Evolutionary conservation across 2,888 invertebrate species (phyloP), one percentile per base, ranked within the genome.

Genomic region (Dryadula phaetusa): DNA sequence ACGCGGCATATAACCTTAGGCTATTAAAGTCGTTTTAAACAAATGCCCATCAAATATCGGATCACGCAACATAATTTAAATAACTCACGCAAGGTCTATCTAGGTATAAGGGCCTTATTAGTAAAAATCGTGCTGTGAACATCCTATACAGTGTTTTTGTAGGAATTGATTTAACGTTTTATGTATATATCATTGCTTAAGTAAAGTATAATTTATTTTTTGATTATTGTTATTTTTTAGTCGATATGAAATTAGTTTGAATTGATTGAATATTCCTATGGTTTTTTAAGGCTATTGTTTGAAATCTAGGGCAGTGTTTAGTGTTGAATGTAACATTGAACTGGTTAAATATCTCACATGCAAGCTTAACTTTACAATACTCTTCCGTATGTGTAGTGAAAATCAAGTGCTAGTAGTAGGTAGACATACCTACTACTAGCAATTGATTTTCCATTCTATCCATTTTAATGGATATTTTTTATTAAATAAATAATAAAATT

Each of bases 81-180:
- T 47, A 46, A 32, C 49, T 56, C 69, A 65, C 69, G 69, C 69
- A 62, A 65, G n/a, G 37, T 49, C 64, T 46, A 58, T 47, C 62
- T n/a, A n/a, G n/a, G 14, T 10, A 54, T 54, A 56, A 62, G 62
- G 62, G 32, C 58, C 52, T 62, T 69, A 62, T 69, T 69, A 58
- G 47, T 37, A 37, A 34, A 62, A 62, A 65, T 68, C 65, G 68
- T 69, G 69, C 42, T 66, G 69, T 44, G 65, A 52, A 49, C 65
- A 37, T 34, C 56, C 40, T 56, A 10, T 53, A 16, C 6, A 46
- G 16, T 12, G 40, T 64, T 28, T 34, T 37, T 34, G 28, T 16
- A 25, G 10, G 58, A 28, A 25, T 58, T 28, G 44, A 42, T 25
- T 14, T 49, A 25, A 25, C n/a, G 49, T 49, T 25, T 49, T 8